Conservation (phyloP, 2,888 invertebrate species). For the Sinodicranocentrus sp. region DNA sequence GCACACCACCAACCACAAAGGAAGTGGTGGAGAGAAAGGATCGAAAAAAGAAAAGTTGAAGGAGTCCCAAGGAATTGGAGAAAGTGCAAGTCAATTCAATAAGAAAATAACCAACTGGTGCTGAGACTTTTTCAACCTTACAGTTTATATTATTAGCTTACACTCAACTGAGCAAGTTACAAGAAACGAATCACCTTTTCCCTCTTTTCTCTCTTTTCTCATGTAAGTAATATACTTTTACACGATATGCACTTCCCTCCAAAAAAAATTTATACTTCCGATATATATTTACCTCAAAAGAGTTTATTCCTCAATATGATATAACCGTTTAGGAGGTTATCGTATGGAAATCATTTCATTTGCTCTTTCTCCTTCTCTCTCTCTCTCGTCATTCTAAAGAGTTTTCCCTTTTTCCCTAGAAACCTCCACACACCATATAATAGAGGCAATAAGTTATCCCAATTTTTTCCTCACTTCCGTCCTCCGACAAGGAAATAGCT, state of each 20-base stretch:
- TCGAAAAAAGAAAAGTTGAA: no score
- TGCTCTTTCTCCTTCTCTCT: constrained; percentile 15
- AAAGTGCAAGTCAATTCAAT: constrained; percentile 55
- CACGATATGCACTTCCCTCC: no score
- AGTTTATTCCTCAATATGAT: constrained; percentile 3
- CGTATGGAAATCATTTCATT: constrained; percentile 64
- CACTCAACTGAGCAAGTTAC: background rate
- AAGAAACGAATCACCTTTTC: constrained; percentile 19
- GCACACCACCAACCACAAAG: constrained; percentile 6
- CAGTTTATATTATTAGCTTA: constrained; percentile 5
- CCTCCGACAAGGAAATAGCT: no score
- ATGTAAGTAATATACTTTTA: constrained; percentile 2
- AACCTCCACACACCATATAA: background rate
- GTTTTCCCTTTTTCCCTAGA: background rate
- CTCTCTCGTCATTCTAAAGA: background rate
- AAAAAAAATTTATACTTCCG: no score
- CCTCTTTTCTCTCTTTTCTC: constrained; percentile 1
- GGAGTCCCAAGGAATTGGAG: constrained; percentile 20
- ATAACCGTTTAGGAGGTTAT: constrained; percentile 26
- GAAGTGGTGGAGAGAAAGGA: background rate
- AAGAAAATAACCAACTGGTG: constrained; percentile 22
- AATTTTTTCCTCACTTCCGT: constrained; percentile 26
- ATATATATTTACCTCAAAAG: no score
- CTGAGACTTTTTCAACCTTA: constrained; percentile 9
- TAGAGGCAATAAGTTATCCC: constrained; percentile 48